Conservation (phyloP, 2,113 vertebrate species). For the Trichechus manatus region DNA sequence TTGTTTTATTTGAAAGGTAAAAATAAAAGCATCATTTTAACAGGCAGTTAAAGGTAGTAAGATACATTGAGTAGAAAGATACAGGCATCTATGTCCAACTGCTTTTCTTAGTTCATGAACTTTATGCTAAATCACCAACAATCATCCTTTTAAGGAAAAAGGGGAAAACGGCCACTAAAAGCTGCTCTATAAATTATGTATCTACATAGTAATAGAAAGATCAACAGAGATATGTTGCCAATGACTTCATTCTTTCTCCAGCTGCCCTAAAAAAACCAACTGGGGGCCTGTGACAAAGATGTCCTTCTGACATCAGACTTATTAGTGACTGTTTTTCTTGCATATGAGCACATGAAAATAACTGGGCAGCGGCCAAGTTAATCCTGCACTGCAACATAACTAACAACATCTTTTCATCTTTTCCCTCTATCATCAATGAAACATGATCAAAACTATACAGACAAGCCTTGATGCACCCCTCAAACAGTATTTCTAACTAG, state of each 20-base stretch:
- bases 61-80: conserved; percentile 71
- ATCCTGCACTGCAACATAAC: not conserved
- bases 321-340: not conserved
- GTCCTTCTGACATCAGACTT: not conserved
- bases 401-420: conserved; percentile 18
- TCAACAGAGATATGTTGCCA: not conserved
- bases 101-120: conserved; percentile 68
- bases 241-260: conserved; percentile 38
- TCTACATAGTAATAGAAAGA: not conserved
- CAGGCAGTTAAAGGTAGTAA: conserved; percentile 62
- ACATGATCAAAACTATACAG: not conserved
- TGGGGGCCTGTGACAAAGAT: not conserved
- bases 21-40: conserved; percentile 62
- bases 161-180: not conserved
- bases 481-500: not conserved
- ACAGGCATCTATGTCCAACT: conserved; percentile 1
- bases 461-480: conserved; percentile 37
- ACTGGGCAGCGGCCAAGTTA: conserved; percentile 27
- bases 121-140: conserved; percentile 63
- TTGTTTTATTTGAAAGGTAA: conserved; percentile 68
- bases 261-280: not conserved
- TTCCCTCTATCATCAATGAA: not conserved
- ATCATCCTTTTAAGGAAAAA: conserved; percentile 38
- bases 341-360: not conserved
- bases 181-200: not conserved